Evolutionary conservation across 2,888 invertebrate species (phyloP), one percentile per base, ranked within the genome.

Genomic region (Metellina segmentata): DNA sequence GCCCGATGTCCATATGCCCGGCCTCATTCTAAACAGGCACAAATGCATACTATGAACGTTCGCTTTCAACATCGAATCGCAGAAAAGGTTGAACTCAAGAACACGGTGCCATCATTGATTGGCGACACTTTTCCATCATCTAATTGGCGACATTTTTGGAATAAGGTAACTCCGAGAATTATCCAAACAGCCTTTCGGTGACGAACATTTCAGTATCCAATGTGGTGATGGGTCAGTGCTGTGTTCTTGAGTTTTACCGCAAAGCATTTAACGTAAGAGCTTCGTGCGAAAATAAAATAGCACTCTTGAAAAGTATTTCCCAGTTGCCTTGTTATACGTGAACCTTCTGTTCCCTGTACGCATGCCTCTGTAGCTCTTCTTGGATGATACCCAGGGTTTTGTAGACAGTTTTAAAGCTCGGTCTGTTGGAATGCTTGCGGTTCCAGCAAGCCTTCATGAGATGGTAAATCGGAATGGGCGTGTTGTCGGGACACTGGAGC

Each of bases 361-460:
- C 89, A 70, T 92, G 89, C 69, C 86, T 78, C n/a, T 90, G 85
- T 53, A 93, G 88, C 51, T 95, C 95, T 20, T 94, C 94, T 87
- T 94, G 94, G 72, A 95, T 93, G 61, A 94, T 93, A 72, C 93
- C 93, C 51, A 95, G 93, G 48, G 95, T 94, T 91, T 94, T 94
- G 85, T 94, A 93, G 81, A 95, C 93, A 75, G 93, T 93, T 75
- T 93, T 93, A 95, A 99, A 99, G 94, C 97, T 96, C 16, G 99
- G 99, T 92, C 99, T 96, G 94, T 97, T 97, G 93, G 96, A 96
- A 0, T 98, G 98, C 94, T 98, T 97, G 94, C 97, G 96, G 94
- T 97, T 97, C 98, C 99, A 99, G 95, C 99, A 99, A 94, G 97
- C 97, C 94, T 97, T 97, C 98, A 99, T 99, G 75, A 99, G 95